Evolutionary conservation across 1,140 invertebrate species (phyloP), one percentile per base, ranked within the genome.

Genomic region (Magallana ariakensis): DNA sequence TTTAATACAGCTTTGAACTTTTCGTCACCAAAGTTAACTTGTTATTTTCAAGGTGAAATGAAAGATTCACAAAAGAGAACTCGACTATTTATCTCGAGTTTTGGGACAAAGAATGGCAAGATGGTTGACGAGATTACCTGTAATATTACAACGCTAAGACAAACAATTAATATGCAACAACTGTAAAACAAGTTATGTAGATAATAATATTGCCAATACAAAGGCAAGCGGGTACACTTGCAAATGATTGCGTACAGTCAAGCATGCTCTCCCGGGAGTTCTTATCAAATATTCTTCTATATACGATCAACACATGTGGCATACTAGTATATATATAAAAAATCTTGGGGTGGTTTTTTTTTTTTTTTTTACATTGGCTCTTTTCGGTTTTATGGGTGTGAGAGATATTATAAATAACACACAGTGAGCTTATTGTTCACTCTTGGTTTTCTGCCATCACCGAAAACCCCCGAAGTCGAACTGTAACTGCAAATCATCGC

Each of bases 271-370:
- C 58, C 58, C 58, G 5, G 58, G 19, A 19, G 13, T n/a, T 15
- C 15, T 5, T 62, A n/a, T 15, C 58, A 62, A 62, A 16, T n/a
- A 16, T 62, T 62, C 15, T 62, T 15, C 19, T 62, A n/a, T 3
- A 46, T 46, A 5, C 33, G 33, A 19, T 16, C 58, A 19, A 16
- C 58, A 62, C 19, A 16, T 33, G 66, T 19, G 66, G 9, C 13
- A 46, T 46, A 46, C 5, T 4, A 46, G 33, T 5, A 46, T 46
- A 46, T 5, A 46, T 46, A 46, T 33, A 33, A 33, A 33, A 70
- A 70, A 70, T 26, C 66, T 75, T 26, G 66, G 66, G 66, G 66
- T 75, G 66, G 66, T 19, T 75, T 75, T n/a, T 46, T 15, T 33
- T 62, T 33, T 62, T 0, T 46, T 46, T 46, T 46, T 46, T 46